Evolutionary conservation across 2,797 vertebrate genomes (phyloP).

Genomic region (Arnoldichthys spilopterus): DNA sequence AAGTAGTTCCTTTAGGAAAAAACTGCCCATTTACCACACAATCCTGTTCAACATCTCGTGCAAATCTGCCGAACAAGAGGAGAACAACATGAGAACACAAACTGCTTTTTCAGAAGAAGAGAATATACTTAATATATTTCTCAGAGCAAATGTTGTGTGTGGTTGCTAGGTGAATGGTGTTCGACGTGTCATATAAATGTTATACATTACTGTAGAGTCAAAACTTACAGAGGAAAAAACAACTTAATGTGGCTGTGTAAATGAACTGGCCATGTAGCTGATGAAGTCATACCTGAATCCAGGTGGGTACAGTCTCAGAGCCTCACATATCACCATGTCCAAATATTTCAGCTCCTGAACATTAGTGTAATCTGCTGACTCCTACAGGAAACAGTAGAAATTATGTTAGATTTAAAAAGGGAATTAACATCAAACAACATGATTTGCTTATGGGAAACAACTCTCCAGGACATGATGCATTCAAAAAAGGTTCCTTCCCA

Average conservation of each 20-base stretch:
- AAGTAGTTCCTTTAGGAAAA: constrained; percentile 82
- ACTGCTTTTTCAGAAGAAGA: neutral
- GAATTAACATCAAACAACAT: neutral
- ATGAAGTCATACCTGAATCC: constrained; percentile 84
- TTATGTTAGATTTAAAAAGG: constrained; percentile 3
- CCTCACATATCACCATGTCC: constrained; percentile 93
- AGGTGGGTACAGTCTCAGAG: constrained; percentile 91
- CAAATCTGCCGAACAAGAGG: constrained; percentile 77
- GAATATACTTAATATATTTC: neutral
- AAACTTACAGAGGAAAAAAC: neutral
- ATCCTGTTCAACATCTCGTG: constrained; percentile 80
- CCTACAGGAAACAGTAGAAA: constrained; percentile 69
- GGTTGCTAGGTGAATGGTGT: neutral
- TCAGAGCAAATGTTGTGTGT: neutral
- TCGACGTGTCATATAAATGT: neutral
- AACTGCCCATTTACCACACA: constrained; percentile 83
- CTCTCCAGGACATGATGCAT: neutral
- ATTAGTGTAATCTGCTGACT: constrained; percentile 80
- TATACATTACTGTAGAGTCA: neutral
- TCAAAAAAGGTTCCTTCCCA: neutral
- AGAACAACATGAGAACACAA: constrained; percentile 1
- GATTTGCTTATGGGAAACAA: neutral
- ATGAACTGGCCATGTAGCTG: neutral
- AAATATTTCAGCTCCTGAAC: constrained; percentile 90
- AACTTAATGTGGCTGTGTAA: neutral